Conservation (phyloP, 1,140 invertebrate species). For the Oreohelix idahoensis region DNA sequence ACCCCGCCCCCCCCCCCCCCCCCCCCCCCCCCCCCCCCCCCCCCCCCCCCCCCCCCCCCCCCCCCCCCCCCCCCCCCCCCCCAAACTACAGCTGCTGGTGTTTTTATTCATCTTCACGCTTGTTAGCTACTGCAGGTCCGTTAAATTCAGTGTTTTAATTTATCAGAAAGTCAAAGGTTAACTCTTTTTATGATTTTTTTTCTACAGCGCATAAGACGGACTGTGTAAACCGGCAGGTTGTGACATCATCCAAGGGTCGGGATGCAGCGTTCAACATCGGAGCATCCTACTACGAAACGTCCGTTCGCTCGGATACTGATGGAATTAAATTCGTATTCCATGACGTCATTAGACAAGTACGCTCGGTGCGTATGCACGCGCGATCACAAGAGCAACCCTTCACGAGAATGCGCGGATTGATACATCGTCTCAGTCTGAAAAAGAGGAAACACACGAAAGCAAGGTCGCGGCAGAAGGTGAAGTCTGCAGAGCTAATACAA, state of each 20-base stretch:
- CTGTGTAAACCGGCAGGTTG: not conserved
- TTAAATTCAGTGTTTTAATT: too few species aligned
- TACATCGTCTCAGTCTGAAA: conserved; percentile 24
- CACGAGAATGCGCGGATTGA: conserved; percentile 26
- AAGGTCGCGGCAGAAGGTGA: not conserved
- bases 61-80: too few species aligned
- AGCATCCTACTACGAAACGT: conserved; percentile 34
- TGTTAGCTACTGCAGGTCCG: too few species aligned
- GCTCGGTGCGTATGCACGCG: conserved; percentile 5
- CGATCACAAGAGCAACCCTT: conserved; percentile 8
- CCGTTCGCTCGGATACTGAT: not conserved
- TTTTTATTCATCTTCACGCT: too few species aligned
- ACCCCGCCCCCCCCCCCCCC: too few species aligned
- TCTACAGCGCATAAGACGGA: not conserved
- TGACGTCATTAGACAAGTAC: conserved; percentile 39
- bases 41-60: too few species aligned
- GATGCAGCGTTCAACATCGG: conserved; percentile 29
- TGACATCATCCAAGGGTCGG: conserved; percentile 13
- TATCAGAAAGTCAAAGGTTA: too few species aligned
- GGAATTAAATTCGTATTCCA: conserved; percentile 25
- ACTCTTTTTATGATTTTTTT: not conserved
- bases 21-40: too few species aligned
- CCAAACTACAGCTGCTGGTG: too few species aligned
- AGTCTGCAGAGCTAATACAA: not conserved
- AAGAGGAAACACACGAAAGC: conserved; percentile 12